phyloP scores from a whole-genome alignment of 1,140 invertebrate genomes.

The Euwallacea fornicatus region DNA sequence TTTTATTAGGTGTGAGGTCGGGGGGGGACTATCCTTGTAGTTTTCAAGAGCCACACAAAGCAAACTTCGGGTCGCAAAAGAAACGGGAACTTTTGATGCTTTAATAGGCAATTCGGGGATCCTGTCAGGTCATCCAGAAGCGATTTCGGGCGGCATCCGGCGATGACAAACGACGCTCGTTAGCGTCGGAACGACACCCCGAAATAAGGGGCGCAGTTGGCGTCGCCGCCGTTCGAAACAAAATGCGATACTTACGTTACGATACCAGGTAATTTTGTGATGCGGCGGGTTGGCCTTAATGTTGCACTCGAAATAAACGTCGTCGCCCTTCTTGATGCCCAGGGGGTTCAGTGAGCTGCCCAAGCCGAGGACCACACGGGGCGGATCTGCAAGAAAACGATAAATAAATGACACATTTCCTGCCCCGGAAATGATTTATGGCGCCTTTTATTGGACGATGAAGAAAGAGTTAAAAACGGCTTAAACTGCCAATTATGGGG shows the following conservation, averaged over 20 bases:
- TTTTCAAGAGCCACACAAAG: too few relatives aligned
- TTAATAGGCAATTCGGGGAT: too few relatives aligned
- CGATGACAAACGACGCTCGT: constrained; percentile 18
- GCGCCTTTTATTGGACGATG: constrained; percentile 13
- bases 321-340: constrained; percentile 88
- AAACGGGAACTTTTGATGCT: too few relatives aligned
- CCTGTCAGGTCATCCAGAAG: too few relatives aligned
- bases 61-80: too few relatives aligned
- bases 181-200: constrained; percentile 16
- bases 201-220: constrained; percentile 22
- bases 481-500: constrained; percentile 30
- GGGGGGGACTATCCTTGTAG: too few relatives aligned
- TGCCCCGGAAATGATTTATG: constrained; percentile 28
- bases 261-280: constrained; percentile 82
- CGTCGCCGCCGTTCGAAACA: constrained; percentile 5
- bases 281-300: constrained; percentile 83
- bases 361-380: constrained; percentile 77
- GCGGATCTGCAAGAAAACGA: constrained; percentile 70
- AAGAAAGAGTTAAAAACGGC: constrained; percentile 27
- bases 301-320: constrained; percentile 91
- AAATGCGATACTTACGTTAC: constrained; percentile 70
- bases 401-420: constrained; percentile 26
- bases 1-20: too few relatives aligned
- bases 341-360: constrained; percentile 83
- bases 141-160: too few relatives aligned